Conservation (phyloP, 2,888 invertebrate species). For the Podotricha telesiphe region DNA sequence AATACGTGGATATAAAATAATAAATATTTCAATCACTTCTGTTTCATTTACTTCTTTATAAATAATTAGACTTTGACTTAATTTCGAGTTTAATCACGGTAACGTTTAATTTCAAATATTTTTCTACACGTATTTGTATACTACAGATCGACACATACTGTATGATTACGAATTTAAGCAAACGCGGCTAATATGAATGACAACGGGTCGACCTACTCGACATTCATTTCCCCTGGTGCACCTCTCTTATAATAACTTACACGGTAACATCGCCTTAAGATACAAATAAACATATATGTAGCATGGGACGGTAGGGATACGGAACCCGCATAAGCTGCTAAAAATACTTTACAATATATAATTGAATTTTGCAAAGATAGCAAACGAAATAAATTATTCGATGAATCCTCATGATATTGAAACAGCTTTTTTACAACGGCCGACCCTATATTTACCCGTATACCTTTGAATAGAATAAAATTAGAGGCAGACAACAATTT, state of each 20-base stretch:
- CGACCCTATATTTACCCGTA: slow-evolving; percentile 54
- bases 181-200: slow-evolving; percentile 83
- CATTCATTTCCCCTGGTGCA: slow-evolving; percentile 83
- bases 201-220: slow-evolving; percentile 80
- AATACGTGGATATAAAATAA: slow-evolving; percentile 2
- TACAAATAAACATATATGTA: slow-evolving; percentile 55
- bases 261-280: slow-evolving; percentile 77
- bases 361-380: slow-evolving; percentile 45
- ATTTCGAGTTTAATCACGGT: too few species aligned
- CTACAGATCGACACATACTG: slow-evolving; percentile 68
- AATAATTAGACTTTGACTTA: background rate
- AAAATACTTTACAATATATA: slow-evolving; percentile 43
- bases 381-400: slow-evolving; percentile 42
- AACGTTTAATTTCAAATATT: background rate
- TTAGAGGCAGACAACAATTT: slow-evolving; percentile 72
- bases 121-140: slow-evolving; percentile 53
- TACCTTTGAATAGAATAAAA: slow-evolving; percentile 67
- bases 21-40: background rate
- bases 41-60: background rate
- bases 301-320: slow-evolving; percentile 52
- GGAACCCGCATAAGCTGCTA: slow-evolving; percentile 45
- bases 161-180: slow-evolving; percentile 81
- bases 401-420: slow-evolving; percentile 48
- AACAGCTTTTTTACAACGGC: slow-evolving; percentile 51
- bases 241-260: slow-evolving; percentile 83